A percentile compares a stretch with the other conserved stretches of the same genome.
These are phyloP conservation scores for Arion vulgaris DNA, from an alignment of 1,140 invertebrate genomes.

Conservation along the genomic window DNA sequence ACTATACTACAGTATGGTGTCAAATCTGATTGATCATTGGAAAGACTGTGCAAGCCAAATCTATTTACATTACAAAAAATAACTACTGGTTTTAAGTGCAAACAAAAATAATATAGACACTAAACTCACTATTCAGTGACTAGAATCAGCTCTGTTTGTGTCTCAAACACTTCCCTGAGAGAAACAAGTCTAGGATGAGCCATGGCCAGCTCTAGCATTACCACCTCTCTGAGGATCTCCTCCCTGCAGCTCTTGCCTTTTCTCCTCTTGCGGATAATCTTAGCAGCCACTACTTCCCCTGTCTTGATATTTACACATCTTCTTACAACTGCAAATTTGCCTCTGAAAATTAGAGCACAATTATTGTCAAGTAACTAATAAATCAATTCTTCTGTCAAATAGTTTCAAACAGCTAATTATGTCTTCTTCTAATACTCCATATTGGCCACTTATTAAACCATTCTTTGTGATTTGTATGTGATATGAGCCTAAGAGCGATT, in stretches of 20 bases:
- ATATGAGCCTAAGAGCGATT: too few relatives aligned
- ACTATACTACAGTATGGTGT: too few relatives aligned
- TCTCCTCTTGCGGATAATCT: constrained; percentile 92
- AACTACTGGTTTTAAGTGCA: too few relatives aligned
- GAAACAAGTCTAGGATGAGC: constrained; percentile 86
- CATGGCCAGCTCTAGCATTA: constrained; percentile 87
- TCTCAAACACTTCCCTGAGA: constrained; percentile 90
- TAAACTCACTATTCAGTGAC: constrained; percentile 88
- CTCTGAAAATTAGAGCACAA: constrained; percentile 79
- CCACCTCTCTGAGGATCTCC: constrained; percentile 83
- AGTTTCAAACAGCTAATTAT: too few relatives aligned
- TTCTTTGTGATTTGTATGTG: too few relatives aligned
- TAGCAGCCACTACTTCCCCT: constrained; percentile 91
- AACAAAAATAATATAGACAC: neutral
- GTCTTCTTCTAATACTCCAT: too few relatives aligned
- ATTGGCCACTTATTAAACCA: too few relatives aligned
- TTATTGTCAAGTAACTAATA: too few relatives aligned
- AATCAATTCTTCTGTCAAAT: neutral
- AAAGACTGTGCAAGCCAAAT: too few relatives aligned
- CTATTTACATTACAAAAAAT: too few relatives aligned
- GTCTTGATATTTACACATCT: constrained; percentile 88
- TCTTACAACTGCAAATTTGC: constrained; percentile 95
- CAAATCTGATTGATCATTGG: too few relatives aligned
- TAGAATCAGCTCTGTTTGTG: constrained; percentile 86
- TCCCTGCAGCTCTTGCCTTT: constrained; percentile 69